A percentile compares a stretch with the other conserved stretches of the same genome.
These are phyloP conservation scores for Erethizon dorsatum DNA, from an alignment of 2,797 vertebrate species.

Conservation along the genomic window DNA sequence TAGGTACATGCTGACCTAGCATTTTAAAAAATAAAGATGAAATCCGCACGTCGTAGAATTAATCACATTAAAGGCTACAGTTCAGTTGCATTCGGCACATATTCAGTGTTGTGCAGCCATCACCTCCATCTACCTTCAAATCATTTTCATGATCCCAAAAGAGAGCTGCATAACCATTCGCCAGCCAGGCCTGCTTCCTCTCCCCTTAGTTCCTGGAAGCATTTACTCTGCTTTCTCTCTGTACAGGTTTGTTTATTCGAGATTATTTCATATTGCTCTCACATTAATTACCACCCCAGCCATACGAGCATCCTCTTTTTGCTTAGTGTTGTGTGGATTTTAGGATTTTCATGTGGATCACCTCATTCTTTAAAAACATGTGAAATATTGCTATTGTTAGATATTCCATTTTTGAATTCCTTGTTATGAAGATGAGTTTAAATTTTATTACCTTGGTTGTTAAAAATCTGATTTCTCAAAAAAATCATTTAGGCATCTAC, in stretches of 20 bases:
- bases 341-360: not conserved
- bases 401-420: conserved; percentile 32
- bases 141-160: not conserved
- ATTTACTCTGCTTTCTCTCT: not conserved
- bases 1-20: not conserved
- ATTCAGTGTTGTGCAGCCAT: not conserved
- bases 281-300: not conserved
- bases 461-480: conserved; percentile 45
- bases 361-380: conserved; percentile 6
- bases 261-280: not conserved
- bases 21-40: not conserved
- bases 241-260: not conserved
- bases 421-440: not conserved
- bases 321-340: not conserved
- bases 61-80: not conserved
- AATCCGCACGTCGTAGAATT: not conserved
- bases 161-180: not conserved
- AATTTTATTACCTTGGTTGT: not conserved
- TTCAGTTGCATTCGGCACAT: not conserved
- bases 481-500: not conserved
- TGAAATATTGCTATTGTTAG: not conserved
- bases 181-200: not conserved
- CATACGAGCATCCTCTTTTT: not conserved
- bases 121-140: not conserved
- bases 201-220: no score